Evolutionary conservation across 2,113 vertebrate genomes (phyloP).

Genomic region (human (Homo sapiens)): DNA sequence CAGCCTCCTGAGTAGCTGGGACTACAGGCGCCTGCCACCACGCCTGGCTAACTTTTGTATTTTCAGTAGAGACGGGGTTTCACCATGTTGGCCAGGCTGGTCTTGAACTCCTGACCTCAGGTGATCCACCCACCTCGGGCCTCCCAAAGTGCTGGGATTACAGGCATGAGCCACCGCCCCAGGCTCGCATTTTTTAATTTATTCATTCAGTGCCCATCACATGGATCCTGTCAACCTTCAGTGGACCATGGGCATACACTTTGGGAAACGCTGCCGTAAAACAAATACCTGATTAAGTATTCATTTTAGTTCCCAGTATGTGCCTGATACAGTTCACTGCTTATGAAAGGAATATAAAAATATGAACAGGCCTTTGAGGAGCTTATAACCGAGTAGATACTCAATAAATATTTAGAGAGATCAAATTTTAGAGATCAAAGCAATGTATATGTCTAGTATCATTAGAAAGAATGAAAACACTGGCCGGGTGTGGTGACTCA

Average conservation of each 20-base stretch:
- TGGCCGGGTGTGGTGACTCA: not conserved
- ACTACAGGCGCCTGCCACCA: too few relatives aligned
- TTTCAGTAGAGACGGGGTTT: too few relatives aligned
- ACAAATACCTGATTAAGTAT: not conserved
- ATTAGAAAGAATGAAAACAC: not conserved
- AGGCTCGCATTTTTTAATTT: not conserved
- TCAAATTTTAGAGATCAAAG: not conserved
- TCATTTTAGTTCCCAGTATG: not conserved
- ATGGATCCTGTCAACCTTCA: not conserved
- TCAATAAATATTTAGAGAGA: not conserved
- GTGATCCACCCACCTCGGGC: too few relatives aligned
- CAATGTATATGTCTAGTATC: not conserved
- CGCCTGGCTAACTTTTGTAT: too few relatives aligned
- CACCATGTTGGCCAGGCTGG: too few relatives aligned
- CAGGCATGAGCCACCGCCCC: too few relatives aligned
- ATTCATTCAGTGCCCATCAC: not conserved
- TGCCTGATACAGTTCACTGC: not conserved
- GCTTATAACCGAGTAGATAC: not conserved
- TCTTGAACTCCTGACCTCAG: too few relatives aligned
- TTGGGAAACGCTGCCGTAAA: not conserved
- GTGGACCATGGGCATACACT: not conserved
- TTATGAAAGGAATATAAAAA: not conserved
- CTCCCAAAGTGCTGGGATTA: too few relatives aligned
- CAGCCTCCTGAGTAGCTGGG: too few relatives aligned
- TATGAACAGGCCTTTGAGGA: not conserved